phyloP scores from a whole-genome alignment of 2,113 vertebrate species.

The Pelmatolapia mariae region DNA sequence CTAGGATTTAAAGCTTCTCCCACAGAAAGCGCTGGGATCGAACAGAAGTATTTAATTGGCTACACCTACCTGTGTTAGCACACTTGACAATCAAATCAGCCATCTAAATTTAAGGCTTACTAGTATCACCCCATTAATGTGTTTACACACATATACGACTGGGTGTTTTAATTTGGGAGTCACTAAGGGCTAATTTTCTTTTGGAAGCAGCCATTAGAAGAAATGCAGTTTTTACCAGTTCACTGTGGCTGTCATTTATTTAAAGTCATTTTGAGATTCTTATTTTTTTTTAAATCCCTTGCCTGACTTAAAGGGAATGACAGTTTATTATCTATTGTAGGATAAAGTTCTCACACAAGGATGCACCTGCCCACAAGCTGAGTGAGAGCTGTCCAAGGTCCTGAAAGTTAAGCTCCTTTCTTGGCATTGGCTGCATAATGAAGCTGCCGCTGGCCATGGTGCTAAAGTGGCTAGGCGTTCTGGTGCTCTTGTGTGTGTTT shows the following conservation, averaged over 20 bases:
- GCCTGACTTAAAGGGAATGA: too few species aligned
- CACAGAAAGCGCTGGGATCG: background rate
- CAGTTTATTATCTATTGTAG: background rate
- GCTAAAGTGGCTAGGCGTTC: constrained; percentile 18
- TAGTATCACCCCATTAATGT: background rate
- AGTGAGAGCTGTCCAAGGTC: constrained; percentile 46
- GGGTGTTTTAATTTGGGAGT: background rate
- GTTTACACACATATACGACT: too few species aligned
- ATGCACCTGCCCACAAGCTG: constrained; percentile 23
- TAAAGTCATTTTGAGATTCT: background rate
- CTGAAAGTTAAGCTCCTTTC: constrained; percentile 50
- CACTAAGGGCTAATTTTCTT: background rate
- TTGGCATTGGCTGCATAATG: constrained; percentile 28
- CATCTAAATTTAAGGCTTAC: background rate
- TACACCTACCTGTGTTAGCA: background rate
- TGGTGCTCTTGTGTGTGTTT: background rate
- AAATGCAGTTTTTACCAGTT: background rate
- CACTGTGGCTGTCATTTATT: background rate
- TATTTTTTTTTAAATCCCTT: background rate
- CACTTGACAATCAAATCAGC: background rate
- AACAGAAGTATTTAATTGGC: background rate
- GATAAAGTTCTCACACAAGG: background rate
- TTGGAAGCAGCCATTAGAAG: background rate
- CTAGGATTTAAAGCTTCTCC: background rate
- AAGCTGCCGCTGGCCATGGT: constrained; percentile 37